Percentiles rank a stretch among this genome's conserved stretches.
These are phyloP conservation scores for Phaethon lepturus DNA, from an alignment of 2,113 vertebrate species.

Conservation along the genomic window DNA sequence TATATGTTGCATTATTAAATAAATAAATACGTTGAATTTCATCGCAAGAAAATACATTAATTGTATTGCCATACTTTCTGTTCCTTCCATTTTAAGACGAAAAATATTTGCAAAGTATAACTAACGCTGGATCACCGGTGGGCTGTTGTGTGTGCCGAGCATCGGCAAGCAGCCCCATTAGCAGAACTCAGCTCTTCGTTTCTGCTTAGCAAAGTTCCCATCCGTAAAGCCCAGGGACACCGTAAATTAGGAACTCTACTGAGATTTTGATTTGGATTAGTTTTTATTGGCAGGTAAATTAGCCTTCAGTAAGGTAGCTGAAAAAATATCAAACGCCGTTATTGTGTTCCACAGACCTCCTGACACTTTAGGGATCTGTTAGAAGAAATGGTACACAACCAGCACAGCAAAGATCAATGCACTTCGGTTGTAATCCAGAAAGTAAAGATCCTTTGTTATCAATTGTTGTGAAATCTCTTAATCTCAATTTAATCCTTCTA, in stretches of 20 bases:
- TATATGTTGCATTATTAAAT: neutral
- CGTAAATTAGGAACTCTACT: neutral
- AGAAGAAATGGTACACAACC: neutral
- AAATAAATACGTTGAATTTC: neutral
- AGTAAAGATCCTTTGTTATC: neutral
- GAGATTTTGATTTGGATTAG: neutral
- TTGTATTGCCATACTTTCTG: neutral
- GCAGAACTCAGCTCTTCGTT: neutral
- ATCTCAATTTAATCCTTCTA: neutral
- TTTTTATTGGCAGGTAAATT: neutral
- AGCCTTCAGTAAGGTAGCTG: neutral
- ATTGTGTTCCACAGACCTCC: neutral
- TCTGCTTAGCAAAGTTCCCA: constrained; percentile 12
- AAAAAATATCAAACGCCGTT: neutral
- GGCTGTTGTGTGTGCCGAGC: neutral
- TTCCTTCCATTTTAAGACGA: constrained; percentile 47
- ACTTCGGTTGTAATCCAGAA: neutral
- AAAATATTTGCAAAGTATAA: constrained; percentile 55
- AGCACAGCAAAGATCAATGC: neutral
- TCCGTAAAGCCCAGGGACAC: neutral
- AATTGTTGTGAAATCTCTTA: neutral
- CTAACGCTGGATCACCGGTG: neutral
- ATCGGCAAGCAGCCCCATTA: neutral
- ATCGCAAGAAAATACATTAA: constrained; percentile 55
- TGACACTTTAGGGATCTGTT: neutral